Evolutionary conservation across 35 echinoderm and acorn worm species (phyloP).

Genomic region (Anneissia japonica): DNA sequence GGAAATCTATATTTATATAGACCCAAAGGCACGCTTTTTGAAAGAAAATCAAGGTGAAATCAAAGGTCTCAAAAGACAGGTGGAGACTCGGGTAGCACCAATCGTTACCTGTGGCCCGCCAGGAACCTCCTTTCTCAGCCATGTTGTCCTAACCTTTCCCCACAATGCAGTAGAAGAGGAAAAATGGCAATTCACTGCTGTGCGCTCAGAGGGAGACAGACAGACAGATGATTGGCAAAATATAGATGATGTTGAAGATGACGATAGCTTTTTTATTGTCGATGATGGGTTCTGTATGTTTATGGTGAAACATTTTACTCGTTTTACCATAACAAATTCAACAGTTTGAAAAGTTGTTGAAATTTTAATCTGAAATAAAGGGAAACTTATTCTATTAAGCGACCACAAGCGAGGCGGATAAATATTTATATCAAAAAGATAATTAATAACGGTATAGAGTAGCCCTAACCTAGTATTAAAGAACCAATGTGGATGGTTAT

Average conservation of each 20-base stretch:
- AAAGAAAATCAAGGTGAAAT: background rate
- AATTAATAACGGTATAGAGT: too few species aligned
- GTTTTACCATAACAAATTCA: too few species aligned
- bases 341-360: too few species aligned
- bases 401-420: too few species aligned
- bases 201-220: background rate
- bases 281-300: background rate
- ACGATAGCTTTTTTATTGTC: background rate
- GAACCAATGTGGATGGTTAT: too few species aligned
- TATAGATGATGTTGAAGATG: background rate
- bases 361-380: too few species aligned
- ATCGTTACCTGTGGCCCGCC: slow-evolving; percentile 19
- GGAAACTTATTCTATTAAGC: too few species aligned
- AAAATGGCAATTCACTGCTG: slow-evolving; percentile 1
- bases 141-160: slow-evolving; percentile 13
- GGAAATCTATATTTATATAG: background rate
- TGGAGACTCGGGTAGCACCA: background rate
- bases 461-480: too few species aligned
- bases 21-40: background rate
- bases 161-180: slow-evolving; percentile 14
- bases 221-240: background rate
- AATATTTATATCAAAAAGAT: too few species aligned
- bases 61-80: background rate
- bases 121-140: background rate
- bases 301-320: slow-evolving; percentile 12